Conservation (phyloP, 1,140 invertebrate species). For the Wiebesia pumilae region DNA sequence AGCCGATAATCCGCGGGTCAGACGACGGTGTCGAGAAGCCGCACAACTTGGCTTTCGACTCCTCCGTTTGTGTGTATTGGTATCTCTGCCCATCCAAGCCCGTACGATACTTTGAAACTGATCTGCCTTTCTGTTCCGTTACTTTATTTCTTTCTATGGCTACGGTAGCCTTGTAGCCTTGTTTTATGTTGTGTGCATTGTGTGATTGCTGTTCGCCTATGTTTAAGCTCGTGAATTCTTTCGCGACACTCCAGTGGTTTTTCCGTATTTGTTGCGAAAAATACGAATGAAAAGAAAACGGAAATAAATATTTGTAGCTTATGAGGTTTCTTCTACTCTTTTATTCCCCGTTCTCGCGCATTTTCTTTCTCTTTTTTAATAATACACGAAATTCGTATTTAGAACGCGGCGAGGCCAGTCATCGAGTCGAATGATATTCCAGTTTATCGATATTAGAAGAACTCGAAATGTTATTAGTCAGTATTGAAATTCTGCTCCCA, state of each 20-base stretch:
- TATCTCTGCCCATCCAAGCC: neutral
- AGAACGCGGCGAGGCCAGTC: neutral
- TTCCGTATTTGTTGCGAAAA: neutral
- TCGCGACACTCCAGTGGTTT: neutral
- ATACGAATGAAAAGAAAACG: neutral
- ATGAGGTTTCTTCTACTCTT: neutral
- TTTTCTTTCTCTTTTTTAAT: neutral
- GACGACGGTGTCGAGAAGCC: conserved; percentile 74
- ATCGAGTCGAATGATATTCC: neutral
- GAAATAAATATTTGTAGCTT: neutral
- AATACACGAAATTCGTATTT: no score
- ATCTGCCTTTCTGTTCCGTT: conserved; percentile 47
- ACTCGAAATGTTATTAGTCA: neutral
- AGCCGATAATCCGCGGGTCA: conserved; percentile 74
- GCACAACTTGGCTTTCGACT: conserved; percentile 66
- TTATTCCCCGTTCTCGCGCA: neutral
- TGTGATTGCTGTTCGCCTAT: neutral
- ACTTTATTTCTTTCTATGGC: conserved; percentile 26
- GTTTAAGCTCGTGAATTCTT: neutral
- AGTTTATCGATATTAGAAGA: neutral
- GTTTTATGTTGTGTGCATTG: neutral
- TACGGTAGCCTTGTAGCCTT: neutral
- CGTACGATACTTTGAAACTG: conserved; percentile 46
- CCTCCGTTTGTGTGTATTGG: conserved; percentile 15
- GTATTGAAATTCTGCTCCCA: neutral